phyloP scores from a whole-genome alignment of 35 echinoderm and acorn worm species.

The Ophioderma brevispina region DNA sequence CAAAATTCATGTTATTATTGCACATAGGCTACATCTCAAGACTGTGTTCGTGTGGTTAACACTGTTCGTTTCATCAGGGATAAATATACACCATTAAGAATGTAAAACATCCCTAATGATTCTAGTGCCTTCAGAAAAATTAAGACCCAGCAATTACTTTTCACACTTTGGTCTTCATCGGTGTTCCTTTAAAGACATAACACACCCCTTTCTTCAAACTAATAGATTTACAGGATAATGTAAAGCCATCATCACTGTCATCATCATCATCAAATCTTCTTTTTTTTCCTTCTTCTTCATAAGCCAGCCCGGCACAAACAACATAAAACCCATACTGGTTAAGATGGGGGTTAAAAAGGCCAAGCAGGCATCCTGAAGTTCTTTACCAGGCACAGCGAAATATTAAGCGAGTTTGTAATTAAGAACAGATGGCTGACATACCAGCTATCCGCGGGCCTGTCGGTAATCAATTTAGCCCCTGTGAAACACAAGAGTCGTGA shows the following conservation, averaged over 20 bases:
- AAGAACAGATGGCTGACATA: neutral
- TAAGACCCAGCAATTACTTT: too few species aligned
- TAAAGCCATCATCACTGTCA: neutral
- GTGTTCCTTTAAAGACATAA: too few species aligned
- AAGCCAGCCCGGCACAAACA: neutral
- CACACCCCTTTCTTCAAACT: too few species aligned
- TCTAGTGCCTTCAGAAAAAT: too few species aligned
- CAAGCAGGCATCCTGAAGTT: neutral
- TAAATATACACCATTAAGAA: too few species aligned
- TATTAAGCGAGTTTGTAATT: neutral
- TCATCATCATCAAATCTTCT: neutral
- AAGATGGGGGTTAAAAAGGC: neutral
- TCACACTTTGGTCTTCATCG: too few species aligned
- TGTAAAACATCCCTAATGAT: too few species aligned
- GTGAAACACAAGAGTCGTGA: constrained; percentile 1
- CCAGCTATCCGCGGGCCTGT: neutral
- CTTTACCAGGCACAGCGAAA: too few species aligned
- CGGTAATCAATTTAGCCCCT: neutral
- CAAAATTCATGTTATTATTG: too few species aligned
- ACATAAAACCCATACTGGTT: constrained; percentile 10
- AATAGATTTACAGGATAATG: neutral
- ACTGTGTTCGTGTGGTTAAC: too few species aligned
- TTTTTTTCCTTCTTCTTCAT: neutral
- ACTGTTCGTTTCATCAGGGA: too few species aligned
- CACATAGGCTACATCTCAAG: too few species aligned